Conservation (phyloP, 1,140 invertebrate genomes). For the Cydia fagiglandana region DNA sequence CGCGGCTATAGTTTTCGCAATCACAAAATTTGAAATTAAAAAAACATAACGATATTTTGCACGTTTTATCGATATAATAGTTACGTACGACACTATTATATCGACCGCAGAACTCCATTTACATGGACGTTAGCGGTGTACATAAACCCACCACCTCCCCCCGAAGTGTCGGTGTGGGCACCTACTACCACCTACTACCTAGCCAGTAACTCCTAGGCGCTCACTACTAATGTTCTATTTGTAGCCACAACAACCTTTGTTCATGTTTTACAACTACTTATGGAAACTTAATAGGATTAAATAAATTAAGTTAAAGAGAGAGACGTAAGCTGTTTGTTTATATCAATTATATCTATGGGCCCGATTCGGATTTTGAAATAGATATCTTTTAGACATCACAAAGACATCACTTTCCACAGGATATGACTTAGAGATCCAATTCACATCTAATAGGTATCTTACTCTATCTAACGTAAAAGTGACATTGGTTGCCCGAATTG, state of each 20-base stretch:
- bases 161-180: slow-evolving; percentile 41
- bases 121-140: slow-evolving; percentile 47
- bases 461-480: too few relatives aligned
- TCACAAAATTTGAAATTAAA: neutral
- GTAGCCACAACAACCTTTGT: slow-evolving; percentile 6
- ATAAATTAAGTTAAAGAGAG: neutral
- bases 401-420: too few relatives aligned
- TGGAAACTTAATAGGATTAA: neutral
- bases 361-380: too few relatives aligned
- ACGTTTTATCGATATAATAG: neutral
- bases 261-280: neutral
- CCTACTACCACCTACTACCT: slow-evolving; percentile 33
- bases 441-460: too few relatives aligned
- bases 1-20: too few relatives aligned
- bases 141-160: slow-evolving; percentile 38
- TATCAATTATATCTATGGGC: too few relatives aligned
- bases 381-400: too few relatives aligned
- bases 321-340: neutral
- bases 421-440: too few relatives aligned
- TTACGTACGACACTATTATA: slow-evolving; percentile 50
- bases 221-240: slow-evolving; percentile 7
- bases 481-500: too few relatives aligned
- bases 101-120: slow-evolving; percentile 61
- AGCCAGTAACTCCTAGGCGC: neutral
- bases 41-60: neutral